These are phyloP conservation scores for Galeopsomyia nigrocyanea DNA, from an alignment of 2,888 invertebrate genomes.

Conservation along the genomic window DNA sequence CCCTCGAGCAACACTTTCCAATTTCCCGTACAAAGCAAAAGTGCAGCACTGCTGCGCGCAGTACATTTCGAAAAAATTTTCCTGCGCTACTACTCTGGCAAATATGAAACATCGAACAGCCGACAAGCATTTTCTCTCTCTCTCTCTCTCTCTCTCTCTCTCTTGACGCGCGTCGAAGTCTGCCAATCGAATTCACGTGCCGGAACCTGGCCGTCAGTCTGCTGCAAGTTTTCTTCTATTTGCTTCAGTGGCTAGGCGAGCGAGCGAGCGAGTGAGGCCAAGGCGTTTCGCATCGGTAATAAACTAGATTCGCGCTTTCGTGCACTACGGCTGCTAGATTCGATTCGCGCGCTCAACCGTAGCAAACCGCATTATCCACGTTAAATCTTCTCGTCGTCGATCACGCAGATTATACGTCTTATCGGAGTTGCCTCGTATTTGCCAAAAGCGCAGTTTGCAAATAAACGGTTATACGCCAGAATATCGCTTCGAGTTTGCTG, in stretches of 20 bases:
- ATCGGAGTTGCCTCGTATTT: too few species aligned
- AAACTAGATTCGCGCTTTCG: constrained; percentile 45
- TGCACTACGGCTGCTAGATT: constrained; percentile 29
- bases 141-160: not conserved
- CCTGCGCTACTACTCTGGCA: not conserved
- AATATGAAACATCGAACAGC: constrained; percentile 19
- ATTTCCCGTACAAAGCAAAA: constrained; percentile 1
- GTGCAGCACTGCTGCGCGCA: not conserved
- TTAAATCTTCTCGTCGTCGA: constrained; percentile 26
- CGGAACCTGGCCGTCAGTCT: constrained; percentile 26
- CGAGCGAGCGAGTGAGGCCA: not conserved
- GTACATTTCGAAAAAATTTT: not conserved
- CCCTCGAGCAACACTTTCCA: not conserved
- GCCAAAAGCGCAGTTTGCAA: too few species aligned
- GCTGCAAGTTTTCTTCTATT: constrained; percentile 14
- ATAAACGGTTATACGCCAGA: too few species aligned
- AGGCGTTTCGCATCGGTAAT: constrained; percentile 35
- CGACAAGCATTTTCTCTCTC: constrained; percentile 4
- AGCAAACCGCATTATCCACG: constrained; percentile 27
- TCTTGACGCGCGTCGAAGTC: not conserved
- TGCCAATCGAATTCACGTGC: constrained; percentile 31
- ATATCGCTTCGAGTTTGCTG: too few species aligned
- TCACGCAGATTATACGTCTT: constrained; percentile 9
- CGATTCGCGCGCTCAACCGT: constrained; percentile 38
- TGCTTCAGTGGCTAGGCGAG: not conserved